Evolutionary conservation across 2,797 vertebrate genomes (phyloP), one percentile per base, ranked within the genome.

Genomic region (Vireo griseus): DNA sequence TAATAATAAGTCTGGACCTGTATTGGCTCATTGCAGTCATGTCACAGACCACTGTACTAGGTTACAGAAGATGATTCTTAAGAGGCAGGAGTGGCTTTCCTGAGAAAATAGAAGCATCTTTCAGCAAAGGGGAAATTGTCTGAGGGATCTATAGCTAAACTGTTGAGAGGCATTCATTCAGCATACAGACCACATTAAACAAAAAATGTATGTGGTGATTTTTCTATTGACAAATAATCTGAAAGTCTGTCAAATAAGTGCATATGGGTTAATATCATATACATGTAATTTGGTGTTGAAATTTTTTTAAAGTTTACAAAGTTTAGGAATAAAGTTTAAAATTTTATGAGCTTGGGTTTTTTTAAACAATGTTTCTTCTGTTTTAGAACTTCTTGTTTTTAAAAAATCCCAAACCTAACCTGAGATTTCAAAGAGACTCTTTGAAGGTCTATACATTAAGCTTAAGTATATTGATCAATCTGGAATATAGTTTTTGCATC

Each of bases 401-500:
- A 44, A 18, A 12, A 28, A 21, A 4, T 0, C 4, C 6, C 6
- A 35, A 35, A 35, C 9, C 11, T 42, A 79, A 40, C 15, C 7
- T 45, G 22, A 51, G 1, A 35, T 59, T 50, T 61, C 71, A 58
- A 5, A 44, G 75, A 48, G 28, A 59, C 4, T 31, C 15, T 50
- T 75, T 88, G 40, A 75, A 79, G 22, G 47, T 20, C 28, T 90
- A 1, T 2, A 6, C 17, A 5, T 86, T 67, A 76, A 79, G 14
- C 25, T 22, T 54, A 13, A 29, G 8, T 65, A 6, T 61, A 39
- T 57, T 45, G 35, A 80, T 71, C 54, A 37, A 14, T 42, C n/a
- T 68, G 28, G 16, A 65, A 33, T 69, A n/a, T 10, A 29, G 4
- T 37, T 88, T 86, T 79, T 72, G 9, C 6, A 26, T 52, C 1